Conservation (phyloP, 2,888 invertebrate species). For the Autographa gamma region DNA sequence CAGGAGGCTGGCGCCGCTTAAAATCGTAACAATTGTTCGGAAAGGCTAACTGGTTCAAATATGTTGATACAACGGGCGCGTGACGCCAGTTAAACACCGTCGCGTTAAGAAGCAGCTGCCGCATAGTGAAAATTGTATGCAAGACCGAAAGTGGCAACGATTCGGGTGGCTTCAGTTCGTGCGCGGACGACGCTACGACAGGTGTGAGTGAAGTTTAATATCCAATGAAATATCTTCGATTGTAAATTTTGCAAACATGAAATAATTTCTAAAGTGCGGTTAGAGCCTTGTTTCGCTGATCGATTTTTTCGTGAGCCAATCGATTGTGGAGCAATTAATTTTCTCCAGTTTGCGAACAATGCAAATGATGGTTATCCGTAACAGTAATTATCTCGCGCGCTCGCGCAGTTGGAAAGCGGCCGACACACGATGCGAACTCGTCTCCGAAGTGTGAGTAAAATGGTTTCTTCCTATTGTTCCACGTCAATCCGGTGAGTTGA, state of each 20-base stretch:
- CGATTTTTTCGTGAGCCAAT: slow-evolving; percentile 75
- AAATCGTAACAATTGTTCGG: slow-evolving; percentile 46
- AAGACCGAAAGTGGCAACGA: slow-evolving; percentile 57
- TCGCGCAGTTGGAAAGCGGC: slow-evolving; percentile 81
- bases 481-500: slow-evolving; percentile 66
- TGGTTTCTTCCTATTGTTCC: slow-evolving; percentile 86
- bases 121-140: slow-evolving; percentile 56
- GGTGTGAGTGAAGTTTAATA: slow-evolving; percentile 57
- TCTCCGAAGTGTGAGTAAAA: slow-evolving; percentile 79
- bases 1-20: slow-evolving; percentile 88
- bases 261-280: slow-evolving; percentile 53
- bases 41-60: slow-evolving; percentile 68
- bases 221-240: slow-evolving; percentile 45
- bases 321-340: slow-evolving; percentile 81
- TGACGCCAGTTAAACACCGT: slow-evolving; percentile 57
- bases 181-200: slow-evolving; percentile 33
- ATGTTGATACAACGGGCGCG: slow-evolving; percentile 63
- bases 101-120: slow-evolving; percentile 54
- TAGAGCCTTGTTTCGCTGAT: slow-evolving; percentile 62
- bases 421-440: slow-evolving; percentile 73
- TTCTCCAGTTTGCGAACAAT: slow-evolving; percentile 84
- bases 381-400: slow-evolving; percentile 77
- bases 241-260: slow-evolving; percentile 29
- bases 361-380: slow-evolving; percentile 85
- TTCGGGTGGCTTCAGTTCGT: slow-evolving; percentile 47